These are phyloP conservation scores for Drosophila lacicola DNA, from an alignment of 2,888 invertebrate species.

Conservation along the genomic window DNA sequence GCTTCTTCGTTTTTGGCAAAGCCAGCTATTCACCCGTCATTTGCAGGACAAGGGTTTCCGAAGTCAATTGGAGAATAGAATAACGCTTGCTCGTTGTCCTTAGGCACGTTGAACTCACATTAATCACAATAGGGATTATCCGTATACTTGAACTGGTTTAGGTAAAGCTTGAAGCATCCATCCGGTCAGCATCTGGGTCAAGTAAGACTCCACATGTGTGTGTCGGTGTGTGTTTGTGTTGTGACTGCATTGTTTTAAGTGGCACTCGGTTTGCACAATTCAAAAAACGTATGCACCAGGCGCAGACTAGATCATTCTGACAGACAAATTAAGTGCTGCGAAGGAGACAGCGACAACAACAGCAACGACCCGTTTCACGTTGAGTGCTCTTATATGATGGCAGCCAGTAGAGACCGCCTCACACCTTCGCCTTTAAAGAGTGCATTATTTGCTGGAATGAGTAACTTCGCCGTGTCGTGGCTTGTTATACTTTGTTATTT, in stretches of 20 bases:
- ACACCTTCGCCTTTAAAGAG: slow-evolving; percentile 20
- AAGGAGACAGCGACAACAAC: slow-evolving; percentile 8
- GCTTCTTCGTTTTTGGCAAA: too few species aligned
- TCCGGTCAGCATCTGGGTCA: background rate
- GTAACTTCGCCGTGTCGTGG: slow-evolving; percentile 42
- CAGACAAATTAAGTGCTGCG: slow-evolving; percentile 34
- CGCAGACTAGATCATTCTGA: slow-evolving; percentile 35
- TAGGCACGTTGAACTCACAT: too few species aligned
- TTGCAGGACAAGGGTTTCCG: too few species aligned
- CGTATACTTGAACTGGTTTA: too few species aligned
- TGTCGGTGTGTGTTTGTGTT: background rate
- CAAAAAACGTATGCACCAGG: slow-evolving; percentile 26
- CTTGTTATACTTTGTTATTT: slow-evolving; percentile 30
- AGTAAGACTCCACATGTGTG: background rate
- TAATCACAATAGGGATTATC: too few species aligned
- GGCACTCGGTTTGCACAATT: slow-evolving; percentile 38
- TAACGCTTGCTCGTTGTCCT: too few species aligned
- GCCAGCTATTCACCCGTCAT: too few species aligned
- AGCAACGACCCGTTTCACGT: slow-evolving; percentile 36
- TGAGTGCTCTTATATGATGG: slow-evolving; percentile 39
- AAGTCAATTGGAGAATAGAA: too few species aligned
- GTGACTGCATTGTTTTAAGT: slow-evolving; percentile 43
- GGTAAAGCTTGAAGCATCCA: too few species aligned
- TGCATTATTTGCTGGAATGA: slow-evolving; percentile 56
- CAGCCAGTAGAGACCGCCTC: slow-evolving; percentile 3